Evolutionary conservation across 1,140 invertebrate species (phyloP).

Genomic region (Tetragnatha versicolor): DNA sequence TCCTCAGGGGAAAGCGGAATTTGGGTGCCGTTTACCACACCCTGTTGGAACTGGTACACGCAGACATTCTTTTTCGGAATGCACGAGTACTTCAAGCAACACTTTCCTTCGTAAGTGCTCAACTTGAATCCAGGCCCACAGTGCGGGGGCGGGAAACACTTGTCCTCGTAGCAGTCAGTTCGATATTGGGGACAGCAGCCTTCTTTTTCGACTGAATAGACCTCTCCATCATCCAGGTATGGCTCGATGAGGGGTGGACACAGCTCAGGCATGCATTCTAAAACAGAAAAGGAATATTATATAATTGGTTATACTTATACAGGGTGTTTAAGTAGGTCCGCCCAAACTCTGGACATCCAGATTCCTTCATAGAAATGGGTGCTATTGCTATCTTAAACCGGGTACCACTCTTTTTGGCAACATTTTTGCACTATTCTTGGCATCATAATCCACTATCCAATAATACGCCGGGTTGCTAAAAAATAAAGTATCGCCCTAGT

Average conservation of each 20-base stretch:
- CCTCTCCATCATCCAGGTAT: slow-evolving; percentile 66
- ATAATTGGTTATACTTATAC: no score
- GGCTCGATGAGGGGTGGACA: slow-evolving; percentile 47
- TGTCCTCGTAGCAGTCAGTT: slow-evolving; percentile 70
- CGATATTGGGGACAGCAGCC: slow-evolving; percentile 75
- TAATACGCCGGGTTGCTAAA: no score
- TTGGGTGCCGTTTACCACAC: slow-evolving; percentile 26
- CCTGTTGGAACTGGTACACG: slow-evolving; percentile 68
- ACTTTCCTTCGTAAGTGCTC: slow-evolving; percentile 65
- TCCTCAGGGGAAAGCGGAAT: slow-evolving; percentile 1
- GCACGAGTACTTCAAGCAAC: slow-evolving; percentile 74
- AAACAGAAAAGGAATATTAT: no score
- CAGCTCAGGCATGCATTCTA: slow-evolving; percentile 42
- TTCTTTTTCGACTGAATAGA: slow-evolving; percentile 67
- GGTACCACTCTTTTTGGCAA: no score
- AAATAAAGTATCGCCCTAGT: no score
- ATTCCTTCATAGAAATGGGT: no score
- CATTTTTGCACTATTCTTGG: no score
- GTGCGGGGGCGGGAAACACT: slow-evolving; percentile 68
- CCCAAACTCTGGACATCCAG: no score
- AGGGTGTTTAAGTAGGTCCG: no score
- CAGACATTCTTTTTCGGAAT: slow-evolving; percentile 75
- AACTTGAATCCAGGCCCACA: slow-evolving; percentile 72
- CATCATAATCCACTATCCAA: no score
- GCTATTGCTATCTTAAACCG: no score